Conservation (phyloP, 2,797 vertebrate species). For the Rhynchotus rufescens region DNA sequence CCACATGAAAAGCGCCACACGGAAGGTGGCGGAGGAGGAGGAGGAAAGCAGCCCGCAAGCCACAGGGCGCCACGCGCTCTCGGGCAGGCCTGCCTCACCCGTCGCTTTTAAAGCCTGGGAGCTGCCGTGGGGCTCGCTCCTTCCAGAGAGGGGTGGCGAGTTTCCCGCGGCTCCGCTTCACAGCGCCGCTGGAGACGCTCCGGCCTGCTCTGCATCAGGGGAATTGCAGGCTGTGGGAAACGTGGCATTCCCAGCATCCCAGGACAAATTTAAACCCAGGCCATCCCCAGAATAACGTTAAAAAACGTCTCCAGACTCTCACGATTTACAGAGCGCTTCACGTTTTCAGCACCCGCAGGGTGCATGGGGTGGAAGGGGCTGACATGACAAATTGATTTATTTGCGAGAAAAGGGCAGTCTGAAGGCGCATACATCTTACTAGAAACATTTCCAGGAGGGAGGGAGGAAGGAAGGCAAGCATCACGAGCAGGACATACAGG, state of each 20-base stretch:
- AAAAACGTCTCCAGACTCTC: background rate
- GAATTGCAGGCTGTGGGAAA: conserved; percentile 74
- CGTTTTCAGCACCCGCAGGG: background rate
- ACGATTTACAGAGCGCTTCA: background rate
- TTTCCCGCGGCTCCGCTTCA: conserved; percentile 15
- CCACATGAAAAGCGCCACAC: background rate
- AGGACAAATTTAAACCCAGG: conserved; percentile 64
- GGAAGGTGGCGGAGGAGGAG: background rate
- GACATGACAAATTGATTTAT: conserved; percentile 29
- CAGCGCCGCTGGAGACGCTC: background rate
- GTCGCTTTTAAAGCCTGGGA: background rate
- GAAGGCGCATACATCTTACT: conserved; percentile 24
- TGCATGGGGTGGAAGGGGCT: background rate
- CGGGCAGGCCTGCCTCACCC: too few species aligned
- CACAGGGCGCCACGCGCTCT: background rate
- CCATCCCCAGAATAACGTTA: conserved; percentile 35
- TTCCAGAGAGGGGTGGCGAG: background rate
- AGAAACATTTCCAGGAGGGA: conserved; percentile 29
- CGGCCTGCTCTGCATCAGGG: background rate
- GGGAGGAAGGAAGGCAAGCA: background rate
- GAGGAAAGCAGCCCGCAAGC: background rate
- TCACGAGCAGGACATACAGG: background rate
- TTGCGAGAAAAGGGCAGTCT: conserved; percentile 25
- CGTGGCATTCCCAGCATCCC: conserved; percentile 51
- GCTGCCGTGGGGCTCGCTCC: background rate